Base-by-base conservation (phyloP, 2,888 invertebrate species). In the Oeneis ivallda region DNA sequence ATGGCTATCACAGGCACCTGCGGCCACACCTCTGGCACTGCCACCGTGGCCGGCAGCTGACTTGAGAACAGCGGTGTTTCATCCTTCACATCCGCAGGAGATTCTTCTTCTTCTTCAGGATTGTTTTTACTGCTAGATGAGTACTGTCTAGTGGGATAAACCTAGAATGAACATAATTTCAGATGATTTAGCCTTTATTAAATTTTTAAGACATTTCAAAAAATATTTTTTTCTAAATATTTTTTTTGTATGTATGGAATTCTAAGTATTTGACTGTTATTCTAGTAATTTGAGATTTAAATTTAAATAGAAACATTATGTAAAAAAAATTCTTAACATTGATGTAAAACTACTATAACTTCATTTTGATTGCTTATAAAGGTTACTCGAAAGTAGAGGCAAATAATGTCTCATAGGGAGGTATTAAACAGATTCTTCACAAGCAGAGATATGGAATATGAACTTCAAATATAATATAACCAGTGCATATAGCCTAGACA, bases 1-100 rank as follows among this genome's bases (percentile, higher is more conserved):
- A 99, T 96, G 0, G 99, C 98, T 74, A 99, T 96, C 9, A 99
- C 95, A 3, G 99, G 99, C 19, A 99, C 95, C 82, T 97, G 96
- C 0, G 99, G 99, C 96, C 98, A 99, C 10, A 97, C 95, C 84
- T 99, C 99, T 0, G 99, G 99, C 37, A 99, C 96, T 15, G 96
- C 96, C 56, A 98, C 96, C 0, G 98, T 96, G 0, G 98, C 97
- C 57, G 98, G 96, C 70, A 97, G 80, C 72, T 94, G 94, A 62
- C 92, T 92, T 66, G 91, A 89, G 71, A 89, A 91, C 71, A 92
- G 72, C n/a, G 89, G 88, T 1, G 87, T 79, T 52, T 89, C 90
- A n/a, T 88, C 88, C 57, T 86, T 89, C 0, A 61, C 62, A 19
- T 71, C 71, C 2, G 74, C 70, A 41, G 85, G 84, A 0, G 83